These are phyloP conservation scores for Thaumetopoea pityocampa DNA, from an alignment of 1,140 invertebrate genomes.

Conservation along the genomic window DNA sequence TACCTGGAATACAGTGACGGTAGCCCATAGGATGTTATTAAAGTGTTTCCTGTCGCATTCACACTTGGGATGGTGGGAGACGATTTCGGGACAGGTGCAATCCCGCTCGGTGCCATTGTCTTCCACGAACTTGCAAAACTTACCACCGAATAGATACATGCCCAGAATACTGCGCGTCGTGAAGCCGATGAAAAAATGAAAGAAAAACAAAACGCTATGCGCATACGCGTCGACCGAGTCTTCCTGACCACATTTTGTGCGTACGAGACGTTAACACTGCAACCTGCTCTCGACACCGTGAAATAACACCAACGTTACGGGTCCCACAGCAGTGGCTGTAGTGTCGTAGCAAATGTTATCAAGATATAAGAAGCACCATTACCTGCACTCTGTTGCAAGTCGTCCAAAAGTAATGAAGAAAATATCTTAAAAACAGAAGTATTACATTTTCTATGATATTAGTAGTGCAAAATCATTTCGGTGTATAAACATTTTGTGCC, in stretches of 20 bases:
- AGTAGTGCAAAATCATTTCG: conserved; percentile 10
- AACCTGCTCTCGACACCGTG: conserved; percentile 21
- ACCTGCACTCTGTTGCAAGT: no score
- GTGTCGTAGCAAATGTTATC: conserved; percentile 2
- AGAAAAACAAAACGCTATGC: conserved; percentile 75
- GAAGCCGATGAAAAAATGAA: conserved; percentile 70
- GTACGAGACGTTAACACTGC: conserved; percentile 63
- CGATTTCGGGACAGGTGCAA: conserved; percentile 94
- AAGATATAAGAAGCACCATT: no score
- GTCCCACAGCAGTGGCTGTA: conserved; percentile 3
- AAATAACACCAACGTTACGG: conserved; percentile 33
- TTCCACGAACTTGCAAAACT: conserved; percentile 98
- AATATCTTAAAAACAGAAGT: no score
- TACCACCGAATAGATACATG: conserved; percentile 99
- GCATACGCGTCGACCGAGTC: conserved; percentile 65
- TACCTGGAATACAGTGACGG: conserved; percentile 98
- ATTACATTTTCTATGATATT: no score
- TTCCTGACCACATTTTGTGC: conserved; percentile 47
- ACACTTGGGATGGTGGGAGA: conserved; percentile 90
- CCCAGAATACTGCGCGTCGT: conserved; percentile 91
- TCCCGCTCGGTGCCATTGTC: conserved; percentile 88
- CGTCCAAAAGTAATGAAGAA: no score
- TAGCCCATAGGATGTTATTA: conserved; percentile 97
- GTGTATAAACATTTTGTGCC: conserved; percentile 12
- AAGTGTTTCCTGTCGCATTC: conserved; percentile 97